A percentile compares a stretch with the other conserved stretches of the same genome.
phyloP scores from a whole-genome alignment of 2,888 invertebrate genomes.

The Drosophila falleni region DNA sequence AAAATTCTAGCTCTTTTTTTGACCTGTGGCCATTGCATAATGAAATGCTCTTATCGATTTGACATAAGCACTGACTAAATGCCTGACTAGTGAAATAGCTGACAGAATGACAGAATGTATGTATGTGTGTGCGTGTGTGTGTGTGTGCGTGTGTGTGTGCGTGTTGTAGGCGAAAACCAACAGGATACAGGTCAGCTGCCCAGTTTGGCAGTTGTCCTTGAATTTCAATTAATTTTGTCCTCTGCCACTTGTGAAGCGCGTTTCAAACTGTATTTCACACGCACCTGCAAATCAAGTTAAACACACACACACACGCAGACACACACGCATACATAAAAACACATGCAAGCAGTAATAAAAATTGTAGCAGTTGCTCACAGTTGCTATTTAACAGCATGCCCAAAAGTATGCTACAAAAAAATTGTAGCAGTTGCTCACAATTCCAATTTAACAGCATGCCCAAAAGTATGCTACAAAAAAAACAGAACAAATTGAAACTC shows the following conservation, averaged over 20 bases:
- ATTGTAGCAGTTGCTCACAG: conserved; percentile 26
- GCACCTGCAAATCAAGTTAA: conserved; percentile 15
- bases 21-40: conserved; percentile 68
- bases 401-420: conserved; percentile 65
- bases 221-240: conserved; percentile 65
- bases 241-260: conserved; percentile 41
- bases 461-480: conserved; percentile 64
- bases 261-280: conserved; percentile 40
- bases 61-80: conserved; percentile 37
- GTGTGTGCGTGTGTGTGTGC: conserved; percentile 5
- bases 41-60: conserved; percentile 51
- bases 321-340: neutral
- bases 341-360: conserved; percentile 20
- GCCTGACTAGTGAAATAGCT: conserved; percentile 7
- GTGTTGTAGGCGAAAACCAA: neutral
- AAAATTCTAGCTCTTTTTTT: conserved; percentile 15
- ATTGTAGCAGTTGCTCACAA: conserved; percentile 23
- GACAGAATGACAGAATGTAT: conserved; percentile 4
- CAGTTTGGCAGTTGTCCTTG: conserved; percentile 58
- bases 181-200: conserved; percentile 7
- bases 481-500: conserved; percentile 1
- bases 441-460: conserved; percentile 58
- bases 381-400: conserved; percentile 58
- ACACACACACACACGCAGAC: conserved; percentile 14
- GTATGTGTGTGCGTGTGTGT: conserved; percentile 3